These are phyloP conservation scores for Numenius arquata DNA, from an alignment of 2,113 vertebrate species.

Conservation along the genomic window DNA sequence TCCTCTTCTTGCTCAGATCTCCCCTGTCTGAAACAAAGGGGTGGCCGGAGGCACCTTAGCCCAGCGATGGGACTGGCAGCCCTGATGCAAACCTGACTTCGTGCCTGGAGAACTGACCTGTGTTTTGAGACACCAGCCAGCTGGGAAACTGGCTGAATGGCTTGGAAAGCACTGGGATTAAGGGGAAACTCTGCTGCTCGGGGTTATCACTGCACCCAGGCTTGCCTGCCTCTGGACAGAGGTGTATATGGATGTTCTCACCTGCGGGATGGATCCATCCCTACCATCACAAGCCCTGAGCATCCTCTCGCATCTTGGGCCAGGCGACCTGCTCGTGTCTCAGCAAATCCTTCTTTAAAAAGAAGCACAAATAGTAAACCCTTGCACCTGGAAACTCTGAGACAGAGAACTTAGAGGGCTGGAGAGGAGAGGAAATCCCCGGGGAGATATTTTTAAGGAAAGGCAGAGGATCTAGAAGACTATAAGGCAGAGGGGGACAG, in stretches of 20 bases:
- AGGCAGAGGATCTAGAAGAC: background rate
- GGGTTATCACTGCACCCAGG: background rate
- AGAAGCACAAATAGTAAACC: background rate
- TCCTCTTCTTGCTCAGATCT: background rate
- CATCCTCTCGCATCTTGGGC: background rate
- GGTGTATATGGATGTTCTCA: rapidly evolving
- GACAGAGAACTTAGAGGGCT: background rate
- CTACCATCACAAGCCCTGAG: background rate
- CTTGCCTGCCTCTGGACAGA: background rate
- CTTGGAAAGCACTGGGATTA: background rate
- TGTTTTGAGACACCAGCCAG: background rate
- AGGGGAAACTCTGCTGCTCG: background rate
- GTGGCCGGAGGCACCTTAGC: rapidly evolving
- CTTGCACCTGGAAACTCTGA: background rate
- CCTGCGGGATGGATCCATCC: background rate
- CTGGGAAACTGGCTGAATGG: background rate
- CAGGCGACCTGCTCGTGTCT: background rate
- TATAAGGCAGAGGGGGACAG: background rate
- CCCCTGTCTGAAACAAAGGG: background rate
- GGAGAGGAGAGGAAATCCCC: background rate
- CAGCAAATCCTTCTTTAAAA: background rate
- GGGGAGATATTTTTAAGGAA: background rate
- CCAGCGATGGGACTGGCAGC: background rate
- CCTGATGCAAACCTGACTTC: background rate
- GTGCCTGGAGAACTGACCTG: background rate